A percentile compares a stretch with the other conserved stretches of the same genome.
Evolutionary conservation across 2,888 invertebrate genomes (phyloP).

Genomic region (Fragum whitleyi): DNA sequence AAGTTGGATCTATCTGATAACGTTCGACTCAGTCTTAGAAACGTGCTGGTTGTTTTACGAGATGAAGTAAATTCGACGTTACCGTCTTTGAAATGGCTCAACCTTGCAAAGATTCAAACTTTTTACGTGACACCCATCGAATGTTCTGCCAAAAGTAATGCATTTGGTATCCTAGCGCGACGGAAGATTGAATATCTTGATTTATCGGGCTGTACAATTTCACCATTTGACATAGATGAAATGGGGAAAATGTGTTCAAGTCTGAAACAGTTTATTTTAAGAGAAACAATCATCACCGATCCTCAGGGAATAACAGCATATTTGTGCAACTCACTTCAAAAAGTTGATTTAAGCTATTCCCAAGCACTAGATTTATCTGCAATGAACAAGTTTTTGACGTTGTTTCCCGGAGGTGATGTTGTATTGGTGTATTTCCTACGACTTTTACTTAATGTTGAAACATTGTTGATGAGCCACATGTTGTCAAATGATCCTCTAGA

Average conservation of each 20-base stretch:
- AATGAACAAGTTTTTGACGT: background rate
- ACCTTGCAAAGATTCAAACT: slow-evolving; percentile 8
- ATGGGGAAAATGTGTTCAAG: background rate
- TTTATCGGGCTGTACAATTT: slow-evolving; percentile 12
- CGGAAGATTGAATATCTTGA: slow-evolving; percentile 31
- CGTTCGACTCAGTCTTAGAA: background rate
- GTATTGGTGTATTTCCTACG: background rate
- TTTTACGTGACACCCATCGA: slow-evolving; percentile 2
- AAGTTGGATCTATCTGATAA: slow-evolving; percentile 27
- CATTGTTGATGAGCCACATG: background rate
- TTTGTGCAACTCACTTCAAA: slow-evolving; percentile 7
- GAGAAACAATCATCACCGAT: background rate
- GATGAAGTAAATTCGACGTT: background rate
- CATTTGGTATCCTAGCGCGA: slow-evolving; percentile 1
- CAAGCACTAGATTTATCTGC: slow-evolving; percentile 1
- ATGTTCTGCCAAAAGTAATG: background rate
- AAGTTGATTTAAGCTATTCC: background rate
- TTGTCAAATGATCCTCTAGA: background rate
- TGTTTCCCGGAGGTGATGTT: background rate
- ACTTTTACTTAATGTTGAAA: background rate
- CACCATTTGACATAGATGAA: background rate
- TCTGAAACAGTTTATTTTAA: slow-evolving; percentile 5
- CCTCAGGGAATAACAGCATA: background rate
- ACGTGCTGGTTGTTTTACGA: background rate
- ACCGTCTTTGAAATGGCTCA: slow-evolving; percentile 5